These are phyloP conservation scores for Falco biarmicus DNA, from an alignment of 2,797 vertebrate species.

Conservation along the genomic window DNA sequence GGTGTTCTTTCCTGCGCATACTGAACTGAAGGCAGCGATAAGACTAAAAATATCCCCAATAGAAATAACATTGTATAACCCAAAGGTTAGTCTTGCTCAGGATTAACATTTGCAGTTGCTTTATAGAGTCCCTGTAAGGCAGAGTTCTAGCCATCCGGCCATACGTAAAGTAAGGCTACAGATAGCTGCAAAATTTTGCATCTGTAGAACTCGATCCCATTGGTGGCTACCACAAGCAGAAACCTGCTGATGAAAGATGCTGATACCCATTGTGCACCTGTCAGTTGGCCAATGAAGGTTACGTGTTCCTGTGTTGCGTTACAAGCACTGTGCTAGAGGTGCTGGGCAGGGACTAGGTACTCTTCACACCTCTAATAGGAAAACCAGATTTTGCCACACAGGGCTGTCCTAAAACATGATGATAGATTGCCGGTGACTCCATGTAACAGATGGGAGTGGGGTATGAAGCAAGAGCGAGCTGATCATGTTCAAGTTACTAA, in stretches of 20 bases:
- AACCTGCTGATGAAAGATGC: not conserved
- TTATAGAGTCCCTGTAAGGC: not conserved
- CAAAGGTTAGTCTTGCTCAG: conserved; percentile 48
- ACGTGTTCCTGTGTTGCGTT: fast-evolving
- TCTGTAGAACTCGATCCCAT: not conserved
- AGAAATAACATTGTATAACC: conserved; percentile 39
- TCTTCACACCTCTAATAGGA: not conserved
- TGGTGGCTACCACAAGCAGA: not conserved
- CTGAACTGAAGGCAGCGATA: conserved; percentile 21
- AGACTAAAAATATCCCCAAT: conserved; percentile 49
- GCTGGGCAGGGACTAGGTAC: not conserved
- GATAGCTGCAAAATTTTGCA: not conserved
- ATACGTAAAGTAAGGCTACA: not conserved
- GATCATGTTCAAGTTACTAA: not conserved
- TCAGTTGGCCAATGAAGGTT: not conserved
- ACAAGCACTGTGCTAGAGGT: not conserved
- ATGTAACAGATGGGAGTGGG: not conserved
- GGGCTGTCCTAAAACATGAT: not conserved
- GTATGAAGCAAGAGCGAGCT: not conserved
- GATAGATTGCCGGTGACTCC: not conserved
- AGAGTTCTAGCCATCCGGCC: not conserved
- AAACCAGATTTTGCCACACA: not conserved
- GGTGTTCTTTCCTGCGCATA: not conserved
- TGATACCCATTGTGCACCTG: not conserved
- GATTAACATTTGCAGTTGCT: conserved; percentile 40